Percentiles rank a stretch among this genome's conserved stretches.
phyloP scores from a whole-genome alignment of 1,140 invertebrate species.

The Drosophila chauvacae region DNA sequence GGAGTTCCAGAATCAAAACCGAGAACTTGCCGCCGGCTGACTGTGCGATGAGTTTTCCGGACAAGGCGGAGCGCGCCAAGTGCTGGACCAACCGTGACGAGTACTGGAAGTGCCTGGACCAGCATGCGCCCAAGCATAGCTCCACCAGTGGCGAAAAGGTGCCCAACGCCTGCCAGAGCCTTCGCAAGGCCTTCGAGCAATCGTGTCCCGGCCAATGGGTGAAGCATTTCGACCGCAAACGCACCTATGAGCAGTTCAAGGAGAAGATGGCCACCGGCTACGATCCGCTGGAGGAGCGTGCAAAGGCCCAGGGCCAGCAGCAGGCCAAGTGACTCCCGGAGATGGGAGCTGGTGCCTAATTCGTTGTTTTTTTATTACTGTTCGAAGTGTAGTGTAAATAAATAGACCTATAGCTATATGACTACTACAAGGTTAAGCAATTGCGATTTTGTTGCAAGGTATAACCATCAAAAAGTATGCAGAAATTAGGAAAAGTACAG shows the following conservation, averaged over 20 bases:
- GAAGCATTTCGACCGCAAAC: slow-evolving; percentile 96
- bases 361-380: slow-evolving; percentile 58
- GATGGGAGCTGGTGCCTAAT: background rate
- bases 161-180: slow-evolving; percentile 88
- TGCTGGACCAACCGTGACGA: slow-evolving; percentile 94
- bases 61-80: slow-evolving; percentile 90
- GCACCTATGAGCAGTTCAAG: slow-evolving; percentile 95
- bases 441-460: background rate
- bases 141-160: slow-evolving; percentile 81
- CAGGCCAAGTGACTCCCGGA: slow-evolving; percentile 27
- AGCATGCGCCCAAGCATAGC: slow-evolving; percentile 86
- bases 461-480: background rate
- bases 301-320: slow-evolving; percentile 19
- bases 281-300: slow-evolving; percentile 87
- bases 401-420: slow-evolving; percentile 47
- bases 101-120: slow-evolving; percentile 95
- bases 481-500: too few species aligned
- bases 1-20: background rate
- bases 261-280: slow-evolving; percentile 94
- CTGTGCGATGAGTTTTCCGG: slow-evolving; percentile 91
- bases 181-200: slow-evolving; percentile 92
- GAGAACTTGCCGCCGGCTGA: background rate
- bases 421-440: slow-evolving; percentile 1
- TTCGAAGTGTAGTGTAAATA: slow-evolving; percentile 61
- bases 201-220: slow-evolving; percentile 95